phyloP scores from a whole-genome alignment of 2,888 invertebrate species.

The Pilophorus perplexus region DNA sequence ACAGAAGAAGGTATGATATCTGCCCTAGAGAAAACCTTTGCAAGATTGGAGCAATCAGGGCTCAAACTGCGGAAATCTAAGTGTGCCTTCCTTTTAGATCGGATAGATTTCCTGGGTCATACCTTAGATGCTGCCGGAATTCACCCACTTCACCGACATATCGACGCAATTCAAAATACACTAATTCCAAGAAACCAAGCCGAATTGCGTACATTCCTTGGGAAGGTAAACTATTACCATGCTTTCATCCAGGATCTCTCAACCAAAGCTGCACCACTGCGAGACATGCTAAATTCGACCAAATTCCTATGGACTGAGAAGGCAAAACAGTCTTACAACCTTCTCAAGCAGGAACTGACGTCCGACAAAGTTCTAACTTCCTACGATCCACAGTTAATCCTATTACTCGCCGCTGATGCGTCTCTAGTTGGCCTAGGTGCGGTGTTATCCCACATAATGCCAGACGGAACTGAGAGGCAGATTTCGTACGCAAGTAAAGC shows the following conservation, averaged over 20 bases:
- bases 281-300: conserved; percentile 1
- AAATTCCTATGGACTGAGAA: conserved; percentile 48
- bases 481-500: conserved; percentile 52
- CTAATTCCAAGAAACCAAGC: background rate
- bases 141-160: no score
- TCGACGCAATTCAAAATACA: no score
- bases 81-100: no score
- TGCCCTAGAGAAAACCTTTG: no score
- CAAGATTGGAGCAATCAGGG: no score
- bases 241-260: conserved; percentile 10
- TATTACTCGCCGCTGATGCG: conserved; percentile 50
- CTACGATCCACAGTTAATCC: conserved; percentile 49
- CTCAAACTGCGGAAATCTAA: no score
- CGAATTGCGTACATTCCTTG: conserved; percentile 12
- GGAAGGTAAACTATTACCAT: conserved; percentile 21
- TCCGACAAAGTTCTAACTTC: conserved; percentile 43
- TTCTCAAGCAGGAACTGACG: conserved; percentile 48
- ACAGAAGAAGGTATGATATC: no score
- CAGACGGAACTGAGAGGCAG: conserved; percentile 51
- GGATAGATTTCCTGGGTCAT: no score
- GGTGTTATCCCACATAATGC: conserved; percentile 50
- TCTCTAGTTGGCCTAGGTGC: conserved; percentile 38
- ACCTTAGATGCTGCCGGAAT: no score
- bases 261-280: conserved; percentile 11
- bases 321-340: conserved; percentile 48